A percentile compares a stretch with the other conserved stretches of the same genome.
Conservation (phyloP, 2,113 vertebrate species). For the Oenanthe melanoleuca region DNA sequence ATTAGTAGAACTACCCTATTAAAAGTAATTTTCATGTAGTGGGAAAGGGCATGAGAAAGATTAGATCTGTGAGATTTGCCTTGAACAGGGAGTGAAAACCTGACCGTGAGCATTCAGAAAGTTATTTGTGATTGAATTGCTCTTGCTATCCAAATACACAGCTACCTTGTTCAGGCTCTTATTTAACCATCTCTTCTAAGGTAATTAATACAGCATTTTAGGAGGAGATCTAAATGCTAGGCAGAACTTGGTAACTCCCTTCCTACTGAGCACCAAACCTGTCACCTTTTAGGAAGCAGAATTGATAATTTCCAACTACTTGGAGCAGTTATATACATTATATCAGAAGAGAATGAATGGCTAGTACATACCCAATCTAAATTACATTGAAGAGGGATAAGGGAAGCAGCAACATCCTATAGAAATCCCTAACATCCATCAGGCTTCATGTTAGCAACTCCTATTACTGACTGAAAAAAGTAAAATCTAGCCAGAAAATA, state of each 20-base stretch:
- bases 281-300: not conserved
- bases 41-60: constrained; percentile 38
- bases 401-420: not conserved
- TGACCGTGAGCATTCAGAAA: not conserved
- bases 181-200: not conserved
- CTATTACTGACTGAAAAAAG: not conserved
- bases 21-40: not conserved
- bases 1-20: not conserved
- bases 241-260: not conserved
- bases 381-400: not conserved
- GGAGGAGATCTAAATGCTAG: not conserved
- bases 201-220: not conserved
- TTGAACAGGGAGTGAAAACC: not conserved
- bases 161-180: not conserved
- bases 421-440: not conserved
- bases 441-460: not conserved
- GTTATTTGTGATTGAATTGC: not conserved
- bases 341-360: not conserved
- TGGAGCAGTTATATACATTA: not conserved
- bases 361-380: not conserved
- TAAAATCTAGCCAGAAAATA: not conserved
- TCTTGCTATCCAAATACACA: not conserved
- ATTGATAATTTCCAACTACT: not conserved
- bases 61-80: constrained; percentile 13
- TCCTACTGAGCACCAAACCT: not conserved